Conservation (phyloP, 2,888 invertebrate genomes). For the Lymantria monacha region DNA sequence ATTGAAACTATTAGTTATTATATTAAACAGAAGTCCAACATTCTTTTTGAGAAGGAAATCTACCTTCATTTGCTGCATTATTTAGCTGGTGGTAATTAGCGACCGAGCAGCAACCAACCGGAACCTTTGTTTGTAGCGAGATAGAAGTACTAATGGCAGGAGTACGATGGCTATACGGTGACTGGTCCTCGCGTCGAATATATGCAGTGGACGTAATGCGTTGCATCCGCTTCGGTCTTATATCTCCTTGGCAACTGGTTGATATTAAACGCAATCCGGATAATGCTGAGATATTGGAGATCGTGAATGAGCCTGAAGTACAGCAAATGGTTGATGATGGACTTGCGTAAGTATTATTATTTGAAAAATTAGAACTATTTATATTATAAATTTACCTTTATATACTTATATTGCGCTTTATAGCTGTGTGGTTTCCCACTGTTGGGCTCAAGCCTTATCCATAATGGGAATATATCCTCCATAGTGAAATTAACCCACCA, state of each 20-base stretch:
- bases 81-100: too few species aligned
- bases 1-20: too few species aligned
- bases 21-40: too few species aligned
- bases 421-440: too few species aligned
- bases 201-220: conserved; percentile 84
- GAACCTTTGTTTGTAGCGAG: conserved; percentile 73
- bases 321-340: conserved; percentile 91
- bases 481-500: too few species aligned
- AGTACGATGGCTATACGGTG: conserved; percentile 88
- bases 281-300: conserved; percentile 86
- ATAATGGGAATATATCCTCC: too few species aligned
- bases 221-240: conserved; percentile 89
- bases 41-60: background rate
- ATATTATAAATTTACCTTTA: too few species aligned
- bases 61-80: too few species aligned
- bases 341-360: conserved; percentile 83
- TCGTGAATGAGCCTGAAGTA: conserved; percentile 85
- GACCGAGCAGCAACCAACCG: too few species aligned
- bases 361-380: background rate
- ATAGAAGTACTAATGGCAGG: conserved; percentile 91
- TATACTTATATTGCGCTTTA: too few species aligned
- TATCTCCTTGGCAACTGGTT: conserved; percentile 90
- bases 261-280: conserved; percentile 89
- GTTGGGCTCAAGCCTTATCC: too few species aligned
- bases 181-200: conserved; percentile 84